A percentile compares a stretch with the other conserved stretches of the same genome.
Conservation (phyloP, 2,113 vertebrate species). For the Plecotus auritus region DNA sequence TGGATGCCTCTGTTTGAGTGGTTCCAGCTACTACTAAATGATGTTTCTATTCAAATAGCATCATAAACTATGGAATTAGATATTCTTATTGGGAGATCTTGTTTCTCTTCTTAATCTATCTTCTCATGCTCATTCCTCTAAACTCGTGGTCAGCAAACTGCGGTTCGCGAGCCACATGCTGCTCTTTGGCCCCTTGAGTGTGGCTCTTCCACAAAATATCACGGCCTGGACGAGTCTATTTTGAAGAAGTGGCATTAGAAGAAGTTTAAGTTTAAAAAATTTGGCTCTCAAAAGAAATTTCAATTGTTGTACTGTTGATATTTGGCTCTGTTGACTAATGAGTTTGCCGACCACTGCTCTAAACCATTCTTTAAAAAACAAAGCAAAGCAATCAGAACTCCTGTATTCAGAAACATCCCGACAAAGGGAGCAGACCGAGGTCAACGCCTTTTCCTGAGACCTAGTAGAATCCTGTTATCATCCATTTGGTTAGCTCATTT, state of each 20-base stretch:
- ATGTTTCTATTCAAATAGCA: not conserved
- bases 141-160: too few relatives aligned
- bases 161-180: too few relatives aligned
- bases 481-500: not conserved
- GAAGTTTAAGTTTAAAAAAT: too few relatives aligned
- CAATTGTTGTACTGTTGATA: too few relatives aligned
- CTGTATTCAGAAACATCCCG: not conserved
- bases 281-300: too few relatives aligned
- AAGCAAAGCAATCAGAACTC: not conserved
- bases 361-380: constrained; percentile 1
- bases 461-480: not conserved
- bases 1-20: not conserved
- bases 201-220: too few relatives aligned
- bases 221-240: too few relatives aligned
- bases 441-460: not conserved
- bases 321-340: too few relatives aligned
- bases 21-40: not conserved
- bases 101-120: not conserved
- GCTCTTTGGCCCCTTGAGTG: too few relatives aligned
- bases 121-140: not conserved
- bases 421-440: not conserved
- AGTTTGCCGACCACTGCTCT: too few relatives aligned
- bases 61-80: not conserved
- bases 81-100: not conserved
- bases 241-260: too few relatives aligned